Evolutionary conservation across 2,113 vertebrate species (phyloP), one percentile per base, ranked within the genome.

Genomic region (Platysternon megacephalum): DNA sequence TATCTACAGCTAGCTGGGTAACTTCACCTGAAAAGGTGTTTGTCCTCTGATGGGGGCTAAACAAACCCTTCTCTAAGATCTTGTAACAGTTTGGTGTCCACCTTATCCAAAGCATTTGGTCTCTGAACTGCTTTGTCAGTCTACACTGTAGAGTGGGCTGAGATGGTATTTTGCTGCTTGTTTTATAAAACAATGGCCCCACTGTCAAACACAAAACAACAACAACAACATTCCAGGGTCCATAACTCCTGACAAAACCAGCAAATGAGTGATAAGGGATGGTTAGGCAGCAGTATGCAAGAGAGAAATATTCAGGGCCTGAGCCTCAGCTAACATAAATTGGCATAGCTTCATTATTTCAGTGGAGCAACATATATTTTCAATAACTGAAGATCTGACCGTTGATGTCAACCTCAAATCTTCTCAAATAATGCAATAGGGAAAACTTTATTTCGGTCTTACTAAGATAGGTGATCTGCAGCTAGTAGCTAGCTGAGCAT

Each of bases 1-100:
- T 5, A 90, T 6, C 56, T 29, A 56, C 61, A 88, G 39, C 1
- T 74, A 24, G 93, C 28, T 9, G 74, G 82, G 22, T 28, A 61
- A 79, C 21, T 76, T 48, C 5, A 32, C 6, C 51, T 7, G n/a
- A 74, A 68, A 8, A 89, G 90, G 93, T 86, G 72, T 87, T 82
- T 95, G 95, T 96, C 97, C 94, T 95, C 96, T 97, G 53, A 89
- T 97, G 96, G 92, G 80, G 93, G 78, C 8, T 42, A 83, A 56
- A 72, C 48, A 19, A 79, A 13, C 44, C 42, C 49, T 32, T 1
- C 1, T 11, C 74, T 68, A 39, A 74, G 17, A 32, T 48, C 51
- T 91, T 52, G 2, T 6, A 76, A 84, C 11, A 26, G n/a, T 5
- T 8, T 79, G 52, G 56, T 24, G 3, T 32, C 46, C 49, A 5